Evolutionary conservation across 2,113 vertebrate species (phyloP).

Genomic region (Triplophysa siluroides): DNA sequence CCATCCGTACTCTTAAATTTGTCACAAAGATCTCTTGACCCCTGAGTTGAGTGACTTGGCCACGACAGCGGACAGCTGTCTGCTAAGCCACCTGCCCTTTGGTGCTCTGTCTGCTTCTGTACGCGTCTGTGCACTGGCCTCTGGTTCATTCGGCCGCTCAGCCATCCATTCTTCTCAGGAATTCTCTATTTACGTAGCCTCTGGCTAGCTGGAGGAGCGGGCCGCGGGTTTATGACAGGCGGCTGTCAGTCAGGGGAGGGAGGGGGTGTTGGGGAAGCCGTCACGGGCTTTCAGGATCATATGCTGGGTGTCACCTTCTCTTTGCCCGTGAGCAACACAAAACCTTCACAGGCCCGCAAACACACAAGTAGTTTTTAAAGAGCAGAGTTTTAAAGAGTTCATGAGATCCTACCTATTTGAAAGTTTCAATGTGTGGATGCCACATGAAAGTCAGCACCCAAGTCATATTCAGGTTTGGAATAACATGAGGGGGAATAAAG

Average conservation of each 20-base stretch:
- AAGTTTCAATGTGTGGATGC: background rate
- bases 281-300: slow-evolving; percentile 75
- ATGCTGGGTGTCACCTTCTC: slow-evolving; percentile 69
- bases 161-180: slow-evolving; percentile 38
- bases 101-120: slow-evolving; percentile 63
- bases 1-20: slow-evolving; percentile 37
- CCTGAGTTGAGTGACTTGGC: slow-evolving; percentile 32
- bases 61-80: slow-evolving; percentile 55
- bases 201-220: slow-evolving; percentile 55
- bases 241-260: slow-evolving; percentile 61
- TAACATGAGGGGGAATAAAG: no score
- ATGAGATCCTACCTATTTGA: background rate
- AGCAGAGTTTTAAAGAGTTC: slow-evolving; percentile 1
- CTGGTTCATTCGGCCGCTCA: slow-evolving; percentile 46
- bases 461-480: no score
- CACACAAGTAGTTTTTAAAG: slow-evolving; percentile 21
- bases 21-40: slow-evolving; percentile 48
- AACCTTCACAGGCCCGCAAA: slow-evolving; percentile 25
- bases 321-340: slow-evolving; percentile 9
- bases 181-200: slow-evolving; percentile 57
- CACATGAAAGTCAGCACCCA: no score
- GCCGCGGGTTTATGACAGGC: slow-evolving; percentile 56
- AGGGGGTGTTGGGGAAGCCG: slow-evolving; percentile 64
- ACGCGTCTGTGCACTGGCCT: slow-evolving; percentile 62
- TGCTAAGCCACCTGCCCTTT: slow-evolving; percentile 59